phyloP scores from a whole-genome alignment of 2,888 invertebrate genomes.

The Odiellus spinosus region DNA sequence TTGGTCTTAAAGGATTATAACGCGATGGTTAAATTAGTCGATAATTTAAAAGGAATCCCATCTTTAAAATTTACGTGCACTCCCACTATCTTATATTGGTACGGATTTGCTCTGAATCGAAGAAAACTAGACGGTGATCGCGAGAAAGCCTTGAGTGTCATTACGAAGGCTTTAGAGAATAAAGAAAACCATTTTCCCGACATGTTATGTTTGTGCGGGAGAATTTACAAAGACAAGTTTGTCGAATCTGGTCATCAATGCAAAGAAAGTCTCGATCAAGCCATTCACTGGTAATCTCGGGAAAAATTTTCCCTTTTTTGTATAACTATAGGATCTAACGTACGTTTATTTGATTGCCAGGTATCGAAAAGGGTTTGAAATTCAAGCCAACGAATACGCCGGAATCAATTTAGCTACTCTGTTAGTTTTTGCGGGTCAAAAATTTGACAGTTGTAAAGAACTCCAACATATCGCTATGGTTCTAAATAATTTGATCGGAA shows the following conservation, averaged over 20 bases:
- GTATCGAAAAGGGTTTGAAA: constrained; percentile 90
- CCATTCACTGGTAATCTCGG: constrained; percentile 85
- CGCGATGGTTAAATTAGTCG: constrained; percentile 90
- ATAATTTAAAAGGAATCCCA: constrained; percentile 77
- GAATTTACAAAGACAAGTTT: constrained; percentile 75
- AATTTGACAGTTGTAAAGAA: constrained; percentile 79
- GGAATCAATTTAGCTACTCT: constrained; percentile 96
- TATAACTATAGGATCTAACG: too few species aligned
- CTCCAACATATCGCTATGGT: constrained; percentile 86
- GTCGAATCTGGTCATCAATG: constrained; percentile 88
- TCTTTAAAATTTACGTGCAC: constrained; percentile 76
- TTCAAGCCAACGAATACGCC: constrained; percentile 97
- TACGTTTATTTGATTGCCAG: too few species aligned
- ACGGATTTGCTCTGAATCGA: constrained; percentile 90
- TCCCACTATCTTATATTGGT: constrained; percentile 75
- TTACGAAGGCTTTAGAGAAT: constrained; percentile 74
- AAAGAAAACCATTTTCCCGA: constrained; percentile 93
- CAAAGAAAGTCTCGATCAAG: constrained; percentile 67
- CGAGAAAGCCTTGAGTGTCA: constrained; percentile 79
- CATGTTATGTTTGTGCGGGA: constrained; percentile 89
- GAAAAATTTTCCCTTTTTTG: too few species aligned
- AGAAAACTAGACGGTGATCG: constrained; percentile 86
- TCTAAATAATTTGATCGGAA: constrained; percentile 89
- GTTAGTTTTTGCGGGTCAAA: constrained; percentile 87
- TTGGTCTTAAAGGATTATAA: constrained; percentile 58